phyloP scores from a whole-genome alignment of 2,888 invertebrate species.

The Diloba caeruleocephala region DNA sequence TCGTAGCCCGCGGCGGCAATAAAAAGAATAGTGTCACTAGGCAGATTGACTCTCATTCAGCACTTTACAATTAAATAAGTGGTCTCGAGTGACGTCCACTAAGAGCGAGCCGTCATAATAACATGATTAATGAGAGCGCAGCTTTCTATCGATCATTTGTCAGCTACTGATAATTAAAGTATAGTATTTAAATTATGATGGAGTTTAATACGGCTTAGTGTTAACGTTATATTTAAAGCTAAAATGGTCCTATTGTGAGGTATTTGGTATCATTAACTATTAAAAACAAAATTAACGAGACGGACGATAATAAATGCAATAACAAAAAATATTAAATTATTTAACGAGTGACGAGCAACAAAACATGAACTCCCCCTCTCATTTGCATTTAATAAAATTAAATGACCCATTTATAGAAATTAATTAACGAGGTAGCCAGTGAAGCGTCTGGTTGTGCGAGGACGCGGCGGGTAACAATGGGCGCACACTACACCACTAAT shows the following conservation, averaged over 20 bases:
- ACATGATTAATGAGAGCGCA: constrained; percentile 80
- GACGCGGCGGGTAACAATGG: constrained; percentile 63
- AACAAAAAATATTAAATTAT: constrained; percentile 64
- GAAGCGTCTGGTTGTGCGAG: constrained; percentile 73
- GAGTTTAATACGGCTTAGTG: constrained; percentile 62
- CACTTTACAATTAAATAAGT: constrained; percentile 88
- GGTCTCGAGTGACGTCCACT: constrained; percentile 80
- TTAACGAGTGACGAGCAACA: constrained; percentile 65
- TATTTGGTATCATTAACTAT: constrained; percentile 27
- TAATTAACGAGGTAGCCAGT: constrained; percentile 87
- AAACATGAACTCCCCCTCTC: constrained; percentile 78
- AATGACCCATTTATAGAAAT: constrained; percentile 88
- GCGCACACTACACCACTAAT: constrained; percentile 67
- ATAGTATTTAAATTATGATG: constrained; percentile 73
- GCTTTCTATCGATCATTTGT: constrained; percentile 84
- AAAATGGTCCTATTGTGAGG: constrained; percentile 32
- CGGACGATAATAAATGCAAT: constrained; percentile 53
- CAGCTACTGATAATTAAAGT: constrained; percentile 85
- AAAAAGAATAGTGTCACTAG: constrained; percentile 87
- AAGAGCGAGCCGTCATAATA: constrained; percentile 81
- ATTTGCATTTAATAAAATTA: constrained; percentile 89
- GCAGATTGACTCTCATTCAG: constrained; percentile 87
- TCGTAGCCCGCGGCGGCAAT: constrained; percentile 79
- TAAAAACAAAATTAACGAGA: constrained; percentile 27
- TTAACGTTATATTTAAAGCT: constrained; percentile 47